Evolutionary conservation across 2,797 vertebrate genomes (phyloP).

Genomic region (Paedocypris micromegethes): DNA sequence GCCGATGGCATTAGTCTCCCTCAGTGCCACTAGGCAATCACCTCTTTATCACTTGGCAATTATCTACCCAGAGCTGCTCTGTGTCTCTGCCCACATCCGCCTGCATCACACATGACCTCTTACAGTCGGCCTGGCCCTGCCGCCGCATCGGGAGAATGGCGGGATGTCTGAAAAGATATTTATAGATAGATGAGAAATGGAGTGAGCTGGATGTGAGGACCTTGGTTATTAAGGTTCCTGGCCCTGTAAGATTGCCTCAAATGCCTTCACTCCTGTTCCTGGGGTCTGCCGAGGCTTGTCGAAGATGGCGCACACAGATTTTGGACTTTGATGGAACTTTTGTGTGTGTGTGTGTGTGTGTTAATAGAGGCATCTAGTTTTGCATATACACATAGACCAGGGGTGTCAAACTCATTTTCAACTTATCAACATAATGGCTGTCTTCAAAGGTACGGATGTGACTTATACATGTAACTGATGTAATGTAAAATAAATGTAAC

Average conservation of each 20-base stretch:
- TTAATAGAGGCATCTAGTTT: too few relatives aligned
- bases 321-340: not conserved
- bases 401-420: too few relatives aligned
- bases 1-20: slow-evolving; percentile 76
- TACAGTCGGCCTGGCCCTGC: slow-evolving; percentile 51
- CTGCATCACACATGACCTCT: slow-evolving; percentile 66
- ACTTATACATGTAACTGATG: too few relatives aligned
- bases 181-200: slow-evolving; percentile 34
- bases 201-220: slow-evolving; percentile 34
- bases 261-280: slow-evolving; percentile 19
- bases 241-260: slow-evolving; percentile 47
- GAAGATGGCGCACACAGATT: slow-evolving; percentile 2
- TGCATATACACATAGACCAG: too few relatives aligned
- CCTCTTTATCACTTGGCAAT: slow-evolving; percentile 82
- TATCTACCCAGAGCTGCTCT: slow-evolving; percentile 70
- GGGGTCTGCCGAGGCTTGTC: slow-evolving; percentile 36
- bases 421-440: too few relatives aligned
- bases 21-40: slow-evolving; percentile 75
- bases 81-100: slow-evolving; percentile 64
- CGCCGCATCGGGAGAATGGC: slow-evolving; percentile 12
- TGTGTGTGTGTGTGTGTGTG: not conserved
- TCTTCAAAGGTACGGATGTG: too few relatives aligned
- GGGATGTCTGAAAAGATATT: slow-evolving; percentile 30
- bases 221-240: slow-evolving; percentile 45
- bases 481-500: too few relatives aligned